phyloP scores from a whole-genome alignment of 2,113 vertebrate species.

The Scartelaos histophorus region DNA sequence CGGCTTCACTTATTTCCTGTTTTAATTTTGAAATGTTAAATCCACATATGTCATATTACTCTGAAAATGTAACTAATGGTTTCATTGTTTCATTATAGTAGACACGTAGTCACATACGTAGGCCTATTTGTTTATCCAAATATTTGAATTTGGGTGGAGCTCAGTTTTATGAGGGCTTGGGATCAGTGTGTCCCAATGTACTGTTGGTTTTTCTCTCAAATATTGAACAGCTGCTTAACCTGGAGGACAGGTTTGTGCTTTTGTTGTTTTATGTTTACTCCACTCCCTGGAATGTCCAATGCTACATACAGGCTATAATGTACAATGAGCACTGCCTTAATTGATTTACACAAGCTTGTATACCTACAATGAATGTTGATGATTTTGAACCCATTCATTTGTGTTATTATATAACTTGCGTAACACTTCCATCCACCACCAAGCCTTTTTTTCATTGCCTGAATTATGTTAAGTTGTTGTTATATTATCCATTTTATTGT shows the following conservation, averaged over 20 bases:
- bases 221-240: not conserved
- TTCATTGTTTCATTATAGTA: too few species aligned
- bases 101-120: not conserved
- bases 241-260: not conserved
- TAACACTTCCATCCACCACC: not conserved
- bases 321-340: not conserved
- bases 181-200: not conserved
- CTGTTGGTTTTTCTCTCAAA: not conserved
- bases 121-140: not conserved
- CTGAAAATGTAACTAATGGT: too few species aligned
- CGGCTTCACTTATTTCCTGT: too few species aligned
- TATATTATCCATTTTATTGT: conserved; percentile 5
- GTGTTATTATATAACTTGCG: not conserved
- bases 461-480: conserved; percentile 12
- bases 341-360: not conserved
- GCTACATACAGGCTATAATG: not conserved
- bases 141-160: not conserved
- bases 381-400: not conserved
- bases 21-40: too few species aligned
- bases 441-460: conserved; percentile 1
- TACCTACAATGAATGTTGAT: not conserved
- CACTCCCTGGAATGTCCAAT: not conserved
- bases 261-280: not conserved
- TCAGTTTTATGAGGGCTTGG: not conserved
- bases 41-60: too few species aligned